These are phyloP conservation scores for Epizoanthus scotinus DNA, from an alignment of 92 coral and sea anemone genomes.

Conservation along the genomic window DNA sequence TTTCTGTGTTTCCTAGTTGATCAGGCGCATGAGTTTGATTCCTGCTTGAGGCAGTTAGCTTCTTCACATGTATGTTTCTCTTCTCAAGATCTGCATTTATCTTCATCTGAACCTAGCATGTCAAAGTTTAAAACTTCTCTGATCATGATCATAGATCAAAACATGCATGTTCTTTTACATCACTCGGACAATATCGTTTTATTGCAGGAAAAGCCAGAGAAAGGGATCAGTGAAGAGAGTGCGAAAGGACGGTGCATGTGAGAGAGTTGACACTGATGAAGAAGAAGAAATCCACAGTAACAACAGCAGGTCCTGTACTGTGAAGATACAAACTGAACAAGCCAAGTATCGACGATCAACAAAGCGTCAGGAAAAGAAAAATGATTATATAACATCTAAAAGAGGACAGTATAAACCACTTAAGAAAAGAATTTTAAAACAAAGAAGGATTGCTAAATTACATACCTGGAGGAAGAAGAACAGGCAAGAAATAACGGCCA, in stretches of 20 bases:
- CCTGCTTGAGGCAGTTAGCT: too few species aligned
- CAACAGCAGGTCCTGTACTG: constrained; percentile 6
- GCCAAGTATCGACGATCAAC: background rate
- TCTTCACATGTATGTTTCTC: too few species aligned
- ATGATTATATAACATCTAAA: background rate
- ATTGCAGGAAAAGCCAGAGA: constrained; percentile 4
- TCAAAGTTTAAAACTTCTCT: too few species aligned
- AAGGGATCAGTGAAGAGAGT: constrained; percentile 27
- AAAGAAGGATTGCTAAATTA: constrained; percentile 17
- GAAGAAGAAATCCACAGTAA: constrained; percentile 10
- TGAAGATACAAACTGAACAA: constrained; percentile 14
- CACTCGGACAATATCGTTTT: background rate
- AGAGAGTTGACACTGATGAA: constrained; percentile 4
- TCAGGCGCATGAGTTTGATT: too few species aligned
- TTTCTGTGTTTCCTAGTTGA: too few species aligned
- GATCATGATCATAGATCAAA: too few species aligned
- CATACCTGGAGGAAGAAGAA: constrained; percentile 17
- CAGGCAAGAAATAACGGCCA: background rate
- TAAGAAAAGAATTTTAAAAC: constrained; percentile 23
- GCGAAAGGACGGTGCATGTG: background rate
- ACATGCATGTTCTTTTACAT: too few species aligned
- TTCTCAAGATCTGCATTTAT: too few species aligned
- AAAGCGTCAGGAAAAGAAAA: background rate
- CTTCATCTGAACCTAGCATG: too few species aligned
- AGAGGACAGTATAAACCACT: background rate